Percentiles rank a stretch among this genome's conserved stretches.
These are phyloP conservation scores for Lamellibrachia luymesi DNA, from an alignment of 1,140 invertebrate genomes.

Conservation along the genomic window DNA sequence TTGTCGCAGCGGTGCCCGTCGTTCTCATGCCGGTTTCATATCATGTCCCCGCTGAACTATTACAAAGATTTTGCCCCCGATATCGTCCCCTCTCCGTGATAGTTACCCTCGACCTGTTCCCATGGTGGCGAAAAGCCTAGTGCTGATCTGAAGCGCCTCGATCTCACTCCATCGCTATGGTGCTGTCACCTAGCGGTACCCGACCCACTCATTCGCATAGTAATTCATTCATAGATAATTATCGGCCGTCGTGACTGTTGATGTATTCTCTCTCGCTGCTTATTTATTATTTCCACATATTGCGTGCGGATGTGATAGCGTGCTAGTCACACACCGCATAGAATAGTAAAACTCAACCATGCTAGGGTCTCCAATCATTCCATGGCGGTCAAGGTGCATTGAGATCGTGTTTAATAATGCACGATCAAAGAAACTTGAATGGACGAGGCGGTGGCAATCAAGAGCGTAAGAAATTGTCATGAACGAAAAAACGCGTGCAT, in stretches of 20 bases:
- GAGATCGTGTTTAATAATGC: neutral
- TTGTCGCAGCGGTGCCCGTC: conserved; percentile 7
- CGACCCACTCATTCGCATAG: neutral
- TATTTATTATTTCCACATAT: conserved; percentile 6
- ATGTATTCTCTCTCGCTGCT: neutral
- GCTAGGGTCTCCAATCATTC: neutral
- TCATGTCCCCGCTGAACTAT: neutral
- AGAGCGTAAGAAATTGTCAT: neutral
- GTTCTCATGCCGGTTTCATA: neutral
- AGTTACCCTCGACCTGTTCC: neutral
- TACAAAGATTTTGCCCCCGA: neutral
- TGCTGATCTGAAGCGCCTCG: neutral
- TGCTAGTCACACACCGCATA: neutral
- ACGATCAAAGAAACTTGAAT: neutral
- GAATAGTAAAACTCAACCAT: neutral
- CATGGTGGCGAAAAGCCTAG: neutral
- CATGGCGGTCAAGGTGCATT: neutral
- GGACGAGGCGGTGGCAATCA: neutral
- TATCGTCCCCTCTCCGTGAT: neutral
- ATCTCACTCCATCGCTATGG: neutral
- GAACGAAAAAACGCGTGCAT: neutral
- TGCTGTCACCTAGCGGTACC: neutral
- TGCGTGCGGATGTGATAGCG: neutral
- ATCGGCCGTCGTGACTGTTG: neutral
- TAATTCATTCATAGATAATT: conserved; percentile 6